Evolutionary conservation across 2,113 vertebrate genomes (phyloP).

Genomic region (Ranitomeya variabilis): DNA sequence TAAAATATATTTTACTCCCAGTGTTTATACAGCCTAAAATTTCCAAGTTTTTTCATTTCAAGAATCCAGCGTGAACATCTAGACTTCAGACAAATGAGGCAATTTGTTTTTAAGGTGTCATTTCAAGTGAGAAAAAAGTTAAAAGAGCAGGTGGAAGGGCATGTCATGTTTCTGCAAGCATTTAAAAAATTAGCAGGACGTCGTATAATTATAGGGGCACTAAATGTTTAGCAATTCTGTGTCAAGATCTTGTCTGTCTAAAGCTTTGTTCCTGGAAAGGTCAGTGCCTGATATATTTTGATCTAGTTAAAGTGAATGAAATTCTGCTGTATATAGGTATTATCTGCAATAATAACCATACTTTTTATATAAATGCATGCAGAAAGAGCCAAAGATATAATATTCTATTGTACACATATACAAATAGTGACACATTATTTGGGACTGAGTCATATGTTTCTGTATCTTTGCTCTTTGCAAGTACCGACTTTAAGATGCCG

Average conservation of each 20-base stretch:
- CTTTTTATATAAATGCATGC: conserved; percentile 4
- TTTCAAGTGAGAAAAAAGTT: conserved; percentile 60
- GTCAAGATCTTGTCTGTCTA: conserved; percentile 51
- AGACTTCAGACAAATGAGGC: conserved; percentile 71
- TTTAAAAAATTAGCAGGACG: conserved; percentile 59
- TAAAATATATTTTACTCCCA: conserved; percentile 68
- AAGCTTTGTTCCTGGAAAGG: conserved; percentile 27
- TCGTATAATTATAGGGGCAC: conserved; percentile 53
- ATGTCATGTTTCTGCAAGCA: conserved; percentile 13
- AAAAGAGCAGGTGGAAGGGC: conserved; percentile 23
- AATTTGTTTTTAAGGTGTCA: conserved; percentile 70
- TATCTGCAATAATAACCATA: neutral
- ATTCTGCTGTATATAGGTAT: neutral
- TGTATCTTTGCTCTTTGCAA: neutral
- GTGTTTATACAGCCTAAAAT: conserved; percentile 75
- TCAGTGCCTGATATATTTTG: conserved; percentile 30
- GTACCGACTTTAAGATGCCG: neutral
- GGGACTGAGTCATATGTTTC: neutral
- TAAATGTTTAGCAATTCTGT: conserved; percentile 39
- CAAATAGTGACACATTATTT: neutral
- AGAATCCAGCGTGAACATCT: conserved; percentile 71
- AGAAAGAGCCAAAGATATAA: neutral
- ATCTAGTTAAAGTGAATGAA: conserved; percentile 28
- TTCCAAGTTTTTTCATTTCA: conserved; percentile 70
- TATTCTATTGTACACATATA: neutral